These are phyloP conservation scores for Calidris pugnax DNA, from an alignment of 2,113 vertebrate genomes.

Conservation along the genomic window DNA sequence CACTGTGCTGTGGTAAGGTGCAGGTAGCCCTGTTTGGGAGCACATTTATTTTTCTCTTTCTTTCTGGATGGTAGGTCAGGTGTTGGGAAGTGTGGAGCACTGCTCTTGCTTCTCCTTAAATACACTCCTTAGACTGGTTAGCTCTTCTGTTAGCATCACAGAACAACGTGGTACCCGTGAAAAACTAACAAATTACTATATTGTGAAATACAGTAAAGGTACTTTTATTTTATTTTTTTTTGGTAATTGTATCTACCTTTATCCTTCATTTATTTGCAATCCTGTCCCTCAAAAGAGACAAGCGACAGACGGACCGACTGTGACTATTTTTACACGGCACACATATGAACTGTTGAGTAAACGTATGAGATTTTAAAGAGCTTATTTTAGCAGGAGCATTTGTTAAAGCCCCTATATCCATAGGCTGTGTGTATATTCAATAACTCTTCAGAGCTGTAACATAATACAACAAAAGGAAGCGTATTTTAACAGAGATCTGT, in stretches of 20 bases:
- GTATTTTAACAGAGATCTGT: conserved; percentile 33
- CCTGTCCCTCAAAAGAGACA: not conserved
- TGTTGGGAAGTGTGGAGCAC: not conserved
- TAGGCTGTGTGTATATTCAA: conserved; percentile 35
- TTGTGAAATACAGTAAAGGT: not conserved
- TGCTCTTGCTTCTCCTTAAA: not conserved
- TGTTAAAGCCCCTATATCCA: conserved; percentile 50
- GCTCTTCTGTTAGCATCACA: not conserved
- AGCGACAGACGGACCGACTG: not conserved
- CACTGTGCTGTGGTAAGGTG: not conserved
- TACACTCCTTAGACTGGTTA: not conserved
- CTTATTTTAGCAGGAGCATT: conserved; percentile 65
- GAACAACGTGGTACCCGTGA: not conserved
- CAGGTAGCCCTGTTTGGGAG: not conserved
- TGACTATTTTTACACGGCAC: not conserved
- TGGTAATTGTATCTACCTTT: not conserved
- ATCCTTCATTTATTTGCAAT: not conserved
- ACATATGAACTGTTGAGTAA: not conserved
- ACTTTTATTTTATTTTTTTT: not conserved
- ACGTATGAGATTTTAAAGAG: conserved; percentile 49
- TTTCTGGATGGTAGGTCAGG: not conserved
- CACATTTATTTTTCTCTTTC: not conserved
- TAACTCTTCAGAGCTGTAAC: conserved; percentile 48
- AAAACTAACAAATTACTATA: not conserved
- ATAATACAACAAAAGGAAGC: conserved; percentile 56